Percentiles rank a stretch among this genome's conserved stretches.
These are phyloP conservation scores for Premnoplex brunnescens DNA, from an alignment of 2,797 vertebrate genomes.

Conservation along the genomic window DNA sequence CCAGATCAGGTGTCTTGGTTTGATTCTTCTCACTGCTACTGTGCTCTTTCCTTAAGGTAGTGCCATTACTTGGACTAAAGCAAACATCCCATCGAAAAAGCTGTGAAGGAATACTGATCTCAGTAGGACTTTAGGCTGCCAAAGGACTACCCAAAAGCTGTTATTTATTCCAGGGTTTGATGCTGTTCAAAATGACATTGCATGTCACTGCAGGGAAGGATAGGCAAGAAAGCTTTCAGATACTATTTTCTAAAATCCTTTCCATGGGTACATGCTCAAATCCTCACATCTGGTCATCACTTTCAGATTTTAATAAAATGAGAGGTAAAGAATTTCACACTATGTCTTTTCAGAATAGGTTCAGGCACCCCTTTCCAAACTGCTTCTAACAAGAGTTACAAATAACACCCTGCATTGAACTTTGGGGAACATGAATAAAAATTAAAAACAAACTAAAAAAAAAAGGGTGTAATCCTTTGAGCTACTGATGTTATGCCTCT, in stretches of 20 bases:
- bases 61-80: neutral
- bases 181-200: neutral
- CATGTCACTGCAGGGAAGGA: neutral
- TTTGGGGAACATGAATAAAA: accelerated
- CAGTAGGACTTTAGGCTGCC: neutral
- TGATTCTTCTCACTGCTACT: neutral
- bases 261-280: neutral
- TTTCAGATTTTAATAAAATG: neutral
- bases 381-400: neutral
- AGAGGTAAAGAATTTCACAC: neutral
- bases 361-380: neutral
- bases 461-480: neutral
- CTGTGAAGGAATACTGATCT: neutral
- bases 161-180: neutral
- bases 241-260: neutral
- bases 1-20: neutral
- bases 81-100: neutral
- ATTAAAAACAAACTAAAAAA: neutral
- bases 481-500: neutral
- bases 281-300: neutral
- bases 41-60: neutral
- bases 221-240: neutral
- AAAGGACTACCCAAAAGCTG: neutral
- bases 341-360: neutral
- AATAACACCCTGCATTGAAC: neutral